Percentiles rank a stretch among this genome's conserved stretches.
These are phyloP conservation scores for Eufriesea mexicana DNA, from an alignment of 1,140 invertebrate genomes.

Conservation along the genomic window DNA sequence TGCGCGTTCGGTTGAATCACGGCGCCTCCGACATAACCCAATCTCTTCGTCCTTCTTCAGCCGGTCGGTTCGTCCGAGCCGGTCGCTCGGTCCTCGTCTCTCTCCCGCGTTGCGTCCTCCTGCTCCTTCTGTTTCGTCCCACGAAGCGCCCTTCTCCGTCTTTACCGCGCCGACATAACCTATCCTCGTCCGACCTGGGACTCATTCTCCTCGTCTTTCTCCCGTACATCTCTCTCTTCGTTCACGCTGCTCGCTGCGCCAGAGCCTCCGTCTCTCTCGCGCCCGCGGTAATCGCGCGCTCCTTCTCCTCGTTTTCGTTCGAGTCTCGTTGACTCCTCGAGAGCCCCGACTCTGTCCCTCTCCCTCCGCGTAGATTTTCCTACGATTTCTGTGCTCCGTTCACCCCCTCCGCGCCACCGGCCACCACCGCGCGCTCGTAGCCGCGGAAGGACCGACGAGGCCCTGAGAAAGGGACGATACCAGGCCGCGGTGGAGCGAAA, in stretches of 20 bases:
- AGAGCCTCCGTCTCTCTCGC: not conserved
- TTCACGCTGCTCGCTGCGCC: conserved; percentile 14
- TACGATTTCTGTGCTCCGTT: conserved; percentile 47
- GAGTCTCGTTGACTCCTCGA: conserved; percentile 41
- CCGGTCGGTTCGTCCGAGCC: conserved; percentile 30
- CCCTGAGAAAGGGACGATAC: not conserved
- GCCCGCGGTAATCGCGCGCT: not conserved
- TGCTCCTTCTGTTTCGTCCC: conserved; percentile 41
- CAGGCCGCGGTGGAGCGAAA: too few relatives aligned
- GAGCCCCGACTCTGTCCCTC: not conserved
- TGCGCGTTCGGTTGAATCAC: conserved; percentile 81
- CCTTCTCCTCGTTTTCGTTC: not conserved
- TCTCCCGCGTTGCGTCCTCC: conserved; percentile 11
- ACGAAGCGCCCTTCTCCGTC: conserved; percentile 46
- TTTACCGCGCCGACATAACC: not conserved
- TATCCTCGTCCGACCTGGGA: conserved; percentile 9
- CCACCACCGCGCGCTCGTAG: conserved; percentile 14
- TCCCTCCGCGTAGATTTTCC: conserved; percentile 28
- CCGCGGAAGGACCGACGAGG: conserved; percentile 37
- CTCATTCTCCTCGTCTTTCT: not conserved
- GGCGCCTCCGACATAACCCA: conserved; percentile 79
- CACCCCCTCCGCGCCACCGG: not conserved
- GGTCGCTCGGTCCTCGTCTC: conserved; percentile 23
- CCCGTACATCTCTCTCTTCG: conserved; percentile 30
- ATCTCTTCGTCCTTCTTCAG: conserved; percentile 64